Evolutionary conservation across 2,113 vertebrate species (phyloP).

Genomic region (Holacanthus passer): DNA sequence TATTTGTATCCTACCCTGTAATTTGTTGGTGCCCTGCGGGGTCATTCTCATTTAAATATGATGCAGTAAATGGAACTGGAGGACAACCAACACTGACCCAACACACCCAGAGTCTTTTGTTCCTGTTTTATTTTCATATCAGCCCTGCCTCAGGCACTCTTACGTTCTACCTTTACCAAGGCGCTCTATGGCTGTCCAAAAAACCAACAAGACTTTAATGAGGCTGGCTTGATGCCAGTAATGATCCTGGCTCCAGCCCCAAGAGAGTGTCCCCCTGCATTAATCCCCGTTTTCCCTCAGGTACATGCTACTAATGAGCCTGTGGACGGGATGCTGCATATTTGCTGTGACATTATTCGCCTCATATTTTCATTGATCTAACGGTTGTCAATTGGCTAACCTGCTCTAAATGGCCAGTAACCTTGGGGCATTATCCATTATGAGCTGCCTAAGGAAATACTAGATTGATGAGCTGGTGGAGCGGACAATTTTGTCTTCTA

Average conservation of each 20-base stretch:
- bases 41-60: slow-evolving; percentile 41
- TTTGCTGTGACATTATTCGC: slow-evolving; percentile 27
- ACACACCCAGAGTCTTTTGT: not conserved
- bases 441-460: slow-evolving; percentile 2
- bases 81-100: not conserved
- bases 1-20: slow-evolving; percentile 5
- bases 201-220: slow-evolving; percentile 38
- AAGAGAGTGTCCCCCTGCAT: slow-evolving; percentile 18
- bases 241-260: slow-evolving; percentile 20
- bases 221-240: slow-evolving; percentile 44
- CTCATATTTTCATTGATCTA: slow-evolving; percentile 26
- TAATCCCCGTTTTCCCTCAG: slow-evolving; percentile 34
- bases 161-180: slow-evolving; percentile 19
- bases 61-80: slow-evolving; percentile 9
- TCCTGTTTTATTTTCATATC: not conserved
- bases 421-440: slow-evolving; percentile 1
- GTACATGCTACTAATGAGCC: slow-evolving; percentile 35
- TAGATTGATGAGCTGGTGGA: slow-evolving; percentile 16
- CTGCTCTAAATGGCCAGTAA: slow-evolving; percentile 14
- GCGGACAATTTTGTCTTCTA: not conserved
- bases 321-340: slow-evolving; percentile 4
- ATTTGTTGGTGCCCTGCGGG: slow-evolving; percentile 1
- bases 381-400: slow-evolving; percentile 19
- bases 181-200: slow-evolving; percentile 17
- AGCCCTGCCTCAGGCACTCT: not conserved